Percentiles rank a stretch among this genome's conserved stretches.
Evolutionary conservation across 2,113 vertebrate species (phyloP).

Genomic region (Steatornis caripensis): DNA sequence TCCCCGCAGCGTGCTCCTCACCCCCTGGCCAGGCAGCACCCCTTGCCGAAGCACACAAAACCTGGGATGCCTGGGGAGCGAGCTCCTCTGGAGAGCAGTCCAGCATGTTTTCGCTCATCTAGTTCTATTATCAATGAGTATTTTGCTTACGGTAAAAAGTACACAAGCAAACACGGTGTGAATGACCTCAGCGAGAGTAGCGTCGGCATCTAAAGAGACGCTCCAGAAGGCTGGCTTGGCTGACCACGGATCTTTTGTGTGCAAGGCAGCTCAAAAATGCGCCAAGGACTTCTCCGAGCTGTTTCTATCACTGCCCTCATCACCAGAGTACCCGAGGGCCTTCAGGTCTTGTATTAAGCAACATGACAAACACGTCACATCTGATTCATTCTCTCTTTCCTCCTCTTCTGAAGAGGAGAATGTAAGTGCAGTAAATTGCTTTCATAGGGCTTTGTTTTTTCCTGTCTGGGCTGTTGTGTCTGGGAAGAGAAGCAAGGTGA

Average conservation of each 20-base stretch:
- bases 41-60: not conserved
- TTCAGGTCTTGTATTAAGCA: not conserved
- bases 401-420: not conserved
- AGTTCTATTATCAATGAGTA: not conserved
- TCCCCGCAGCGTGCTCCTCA: not conserved
- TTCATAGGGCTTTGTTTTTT: not conserved
- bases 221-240: not conserved
- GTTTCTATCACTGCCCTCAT: not conserved
- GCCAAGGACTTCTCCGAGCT: not conserved
- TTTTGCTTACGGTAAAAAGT: not conserved
- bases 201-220: not conserved
- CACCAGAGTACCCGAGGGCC: not conserved
- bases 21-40: not conserved
- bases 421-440: not conserved
- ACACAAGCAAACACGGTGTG: not conserved
- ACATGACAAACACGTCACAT: not conserved
- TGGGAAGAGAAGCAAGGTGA: not conserved
- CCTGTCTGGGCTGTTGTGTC: not conserved
- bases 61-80: not conserved
- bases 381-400: not conserved
- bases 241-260: not conserved
- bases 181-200: not conserved
- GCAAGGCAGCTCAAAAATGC: not conserved
- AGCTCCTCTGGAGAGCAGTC: not conserved
- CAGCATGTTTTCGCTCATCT: not conserved